Evolutionary conservation across 2,113 vertebrate species (phyloP), one percentile per base, ranked within the genome.

Genomic region (Osmerus mordax): DNA sequence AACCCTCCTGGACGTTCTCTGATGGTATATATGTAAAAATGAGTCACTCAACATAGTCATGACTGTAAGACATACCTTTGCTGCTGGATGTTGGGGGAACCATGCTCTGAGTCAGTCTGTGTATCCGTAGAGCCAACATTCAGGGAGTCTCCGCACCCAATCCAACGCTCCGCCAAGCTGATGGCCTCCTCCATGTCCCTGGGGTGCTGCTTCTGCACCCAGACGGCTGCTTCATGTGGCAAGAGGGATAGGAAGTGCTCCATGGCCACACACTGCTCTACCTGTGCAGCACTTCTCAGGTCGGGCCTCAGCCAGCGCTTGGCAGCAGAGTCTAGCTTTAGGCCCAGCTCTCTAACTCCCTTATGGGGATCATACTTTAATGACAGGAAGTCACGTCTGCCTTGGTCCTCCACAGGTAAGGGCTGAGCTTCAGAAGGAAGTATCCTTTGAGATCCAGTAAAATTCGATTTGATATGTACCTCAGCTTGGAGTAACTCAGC

Each of bases 131-230:
- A 47, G 41, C 41, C 41, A 12, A 62, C 13, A 15, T 23, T 14
- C 25, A 62, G 60, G 23, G 60, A 62, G 60, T 15, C 23, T 2
- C 60, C 60, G 28, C 23, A 62, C 13, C 23, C 21, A 62, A 62
- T 23, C 14, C 60, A 28, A 11, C 28, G 23, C 23, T 62, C 60
- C 13, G 60, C 60, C 25, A 62, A 15, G 14, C 25, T 62, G 60
- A 62, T 62, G 4, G 60, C 60, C 28, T 62, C 60, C 60, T 62
- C 60, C 60, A 62, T 62, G 28, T 62, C 60, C 60, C 60, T 62
- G 25, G 60, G 60, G 4, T 62, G 60, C 60, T 62, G 60, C 60
- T 16, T 62, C 60, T 62, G 60, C 60, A 62, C 60, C 60, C 60
- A 62, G 12, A 28, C 23, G 1, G 23, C 60, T 28, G 23, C 60